A percentile compares a stretch with the other conserved stretches of the same genome.
These are phyloP conservation scores for Graphium colonna DNA, from an alignment of 2,888 invertebrate genomes.

Conservation along the genomic window DNA sequence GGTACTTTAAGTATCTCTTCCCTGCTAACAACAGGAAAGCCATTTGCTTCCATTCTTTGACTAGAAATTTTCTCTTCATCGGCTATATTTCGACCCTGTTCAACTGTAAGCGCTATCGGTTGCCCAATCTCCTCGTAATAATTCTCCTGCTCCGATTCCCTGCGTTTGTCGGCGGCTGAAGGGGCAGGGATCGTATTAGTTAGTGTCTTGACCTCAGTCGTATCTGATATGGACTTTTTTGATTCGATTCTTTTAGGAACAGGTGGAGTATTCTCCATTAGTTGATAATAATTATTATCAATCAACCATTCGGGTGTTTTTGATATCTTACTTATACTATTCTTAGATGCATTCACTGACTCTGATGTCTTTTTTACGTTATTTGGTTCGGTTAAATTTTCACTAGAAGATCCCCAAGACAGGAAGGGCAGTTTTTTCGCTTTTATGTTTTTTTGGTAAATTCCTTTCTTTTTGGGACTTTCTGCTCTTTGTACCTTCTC, in stretches of 20 bases:
- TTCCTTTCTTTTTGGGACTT: constrained; percentile 38
- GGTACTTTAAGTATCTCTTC: constrained; percentile 68
- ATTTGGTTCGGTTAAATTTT: constrained; percentile 41
- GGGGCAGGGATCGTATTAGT: constrained; percentile 38
- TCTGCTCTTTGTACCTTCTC: not conserved
- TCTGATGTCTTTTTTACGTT: constrained; percentile 34
- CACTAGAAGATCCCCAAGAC: constrained; percentile 49
- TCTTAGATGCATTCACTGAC: constrained; percentile 33
- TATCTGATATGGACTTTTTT: constrained; percentile 32
- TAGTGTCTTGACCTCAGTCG: constrained; percentile 28
- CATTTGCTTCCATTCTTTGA: constrained; percentile 42
- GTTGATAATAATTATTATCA: constrained; percentile 67
- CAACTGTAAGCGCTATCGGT: constrained; percentile 32
- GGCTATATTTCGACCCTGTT: constrained; percentile 54
- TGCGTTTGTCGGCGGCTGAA: constrained; percentile 32
- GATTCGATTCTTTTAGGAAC: constrained; percentile 52
- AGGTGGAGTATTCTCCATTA: constrained; percentile 60
- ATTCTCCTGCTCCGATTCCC: constrained; percentile 56
- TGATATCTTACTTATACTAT: constrained; percentile 46
- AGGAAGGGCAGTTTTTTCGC: constrained; percentile 50
- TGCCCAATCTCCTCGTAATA: constrained; percentile 70
- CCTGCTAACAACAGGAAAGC: constrained; percentile 49
- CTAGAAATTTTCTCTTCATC: constrained; percentile 67
- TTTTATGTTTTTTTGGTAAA: constrained; percentile 60
- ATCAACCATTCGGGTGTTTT: constrained; percentile 60